Conservation (phyloP, 2,888 invertebrate species). For the Teleogryllus oceanicus region DNA sequence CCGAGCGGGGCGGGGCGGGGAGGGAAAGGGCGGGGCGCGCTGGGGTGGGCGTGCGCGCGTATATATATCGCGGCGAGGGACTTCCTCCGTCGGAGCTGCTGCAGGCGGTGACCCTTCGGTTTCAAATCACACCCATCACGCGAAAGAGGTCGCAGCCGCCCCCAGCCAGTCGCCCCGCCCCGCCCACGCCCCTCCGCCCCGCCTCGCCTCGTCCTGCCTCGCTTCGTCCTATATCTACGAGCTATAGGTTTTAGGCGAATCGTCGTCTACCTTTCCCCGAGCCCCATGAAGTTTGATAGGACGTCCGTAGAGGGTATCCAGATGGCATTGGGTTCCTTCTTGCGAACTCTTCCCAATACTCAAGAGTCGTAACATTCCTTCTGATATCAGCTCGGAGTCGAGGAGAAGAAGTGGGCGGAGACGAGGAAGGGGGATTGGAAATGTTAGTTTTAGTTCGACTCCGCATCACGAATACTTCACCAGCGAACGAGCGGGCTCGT, state of each 20-base stretch:
- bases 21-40: background rate
- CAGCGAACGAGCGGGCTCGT: background rate
- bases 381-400: conserved; percentile 33
- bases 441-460: conserved; percentile 20
- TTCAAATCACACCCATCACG: conserved; percentile 33
- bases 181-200: background rate
- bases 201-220: background rate
- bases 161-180: background rate
- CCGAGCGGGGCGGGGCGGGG: background rate
- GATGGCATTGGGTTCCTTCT: conserved; percentile 31
- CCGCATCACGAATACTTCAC: conserved; percentile 19
- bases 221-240: conserved; percentile 26
- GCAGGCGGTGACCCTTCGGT: conserved; percentile 30
- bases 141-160: conserved; percentile 19
- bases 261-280: conserved; percentile 19
- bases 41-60: background rate
- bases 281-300: conserved; percentile 32
- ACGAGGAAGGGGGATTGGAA: conserved; percentile 24
- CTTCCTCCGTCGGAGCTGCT: conserved; percentile 12
- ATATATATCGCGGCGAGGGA: background rate
- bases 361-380: conserved; percentile 33
- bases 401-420: conserved; percentile 29
- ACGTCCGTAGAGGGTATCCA: conserved; percentile 30
- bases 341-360: conserved; percentile 24
- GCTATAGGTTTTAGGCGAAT: conserved; percentile 23